Evolutionary conservation across 1,140 invertebrate species (phyloP), one percentile per base, ranked within the genome.

Genomic region (Scaptomyza graminum): DNA sequence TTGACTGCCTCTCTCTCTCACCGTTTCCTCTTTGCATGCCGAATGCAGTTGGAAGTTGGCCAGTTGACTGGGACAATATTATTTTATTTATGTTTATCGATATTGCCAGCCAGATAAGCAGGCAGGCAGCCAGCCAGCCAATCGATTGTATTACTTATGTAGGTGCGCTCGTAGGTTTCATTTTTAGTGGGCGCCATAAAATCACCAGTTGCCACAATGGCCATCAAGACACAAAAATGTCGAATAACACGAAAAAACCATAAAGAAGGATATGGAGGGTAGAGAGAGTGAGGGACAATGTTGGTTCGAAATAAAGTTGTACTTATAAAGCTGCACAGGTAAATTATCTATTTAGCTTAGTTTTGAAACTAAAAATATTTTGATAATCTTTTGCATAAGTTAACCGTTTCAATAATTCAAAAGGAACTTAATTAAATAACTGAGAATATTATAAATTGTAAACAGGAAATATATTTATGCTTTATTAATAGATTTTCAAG

Each of bases 81-180:
- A 52, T 47, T 57, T 85, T 79, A 88, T 88, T 88, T 88, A 88
- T 88, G 83, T 79, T 88, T 88, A 88, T 88, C 83, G 83, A 88
- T 88, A 88, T 77, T 61, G 78, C 68, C 72, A 54, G 44, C 51
- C 61, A 73, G 83, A 88, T 88, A 88, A 88, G 83, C 83, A 55
- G 44, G 25, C n/a, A 31, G 13, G 46, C 18, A 57, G 18, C 13
- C 31, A 64, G 63, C 54, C 39, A 71, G 66, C 50, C 66, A 76
- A 65, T 64, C 41, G 49, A 57, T 57, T 57, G 55, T 44, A 46
- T 57, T 57, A 57, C 55, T 57, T 68, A 59, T 65, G 64, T 34
- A 49, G 41, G 22, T 79, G 77, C 51, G 81, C 74, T 81, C 82
- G 82, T 81, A 81, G 82, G 77, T 87, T 87, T 81, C 51, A 62